Evolutionary conservation across 2,113 vertebrate species (phyloP).

Genomic region (Dicentrarchus labrax): DNA sequence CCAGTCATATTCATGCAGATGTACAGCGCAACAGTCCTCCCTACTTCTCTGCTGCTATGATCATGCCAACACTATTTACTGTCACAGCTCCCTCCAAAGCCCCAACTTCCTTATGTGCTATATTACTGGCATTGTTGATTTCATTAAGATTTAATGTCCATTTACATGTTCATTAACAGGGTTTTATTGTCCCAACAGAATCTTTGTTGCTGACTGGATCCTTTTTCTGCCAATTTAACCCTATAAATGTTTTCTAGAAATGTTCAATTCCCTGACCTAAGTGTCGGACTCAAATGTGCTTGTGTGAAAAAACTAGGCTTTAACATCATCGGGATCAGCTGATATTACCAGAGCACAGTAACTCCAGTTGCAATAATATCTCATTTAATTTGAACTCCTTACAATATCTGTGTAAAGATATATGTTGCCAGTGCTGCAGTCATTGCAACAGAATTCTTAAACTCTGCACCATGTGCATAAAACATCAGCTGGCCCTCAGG

Average conservation of each 20-base stretch:
- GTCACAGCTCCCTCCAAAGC: not conserved
- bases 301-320: not conserved
- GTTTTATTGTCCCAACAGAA: conserved; percentile 1
- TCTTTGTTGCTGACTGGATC: not conserved
- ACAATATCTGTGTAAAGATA: conserved; percentile 5
- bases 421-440: not conserved
- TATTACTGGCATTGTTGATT: not conserved
- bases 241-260: not conserved
- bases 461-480: conserved; percentile 51
- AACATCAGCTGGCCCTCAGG: conserved; percentile 41
- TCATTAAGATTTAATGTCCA: not conserved
- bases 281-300: not conserved
- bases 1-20: not conserved
- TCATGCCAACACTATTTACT: not conserved
- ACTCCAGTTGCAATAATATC: not conserved
- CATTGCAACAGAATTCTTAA: conserved; percentile 18
- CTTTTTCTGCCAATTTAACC: not conserved
- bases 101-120: not conserved
- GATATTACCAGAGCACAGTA: conserved; percentile 6
- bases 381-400: not conserved
- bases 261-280: not conserved
- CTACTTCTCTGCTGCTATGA: not conserved
- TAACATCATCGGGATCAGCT: not conserved
- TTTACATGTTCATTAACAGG: not conserved
- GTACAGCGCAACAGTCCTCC: not conserved